Base-by-base conservation (phyloP, 2,888 invertebrate species). In the Tuta absoluta region DNA sequence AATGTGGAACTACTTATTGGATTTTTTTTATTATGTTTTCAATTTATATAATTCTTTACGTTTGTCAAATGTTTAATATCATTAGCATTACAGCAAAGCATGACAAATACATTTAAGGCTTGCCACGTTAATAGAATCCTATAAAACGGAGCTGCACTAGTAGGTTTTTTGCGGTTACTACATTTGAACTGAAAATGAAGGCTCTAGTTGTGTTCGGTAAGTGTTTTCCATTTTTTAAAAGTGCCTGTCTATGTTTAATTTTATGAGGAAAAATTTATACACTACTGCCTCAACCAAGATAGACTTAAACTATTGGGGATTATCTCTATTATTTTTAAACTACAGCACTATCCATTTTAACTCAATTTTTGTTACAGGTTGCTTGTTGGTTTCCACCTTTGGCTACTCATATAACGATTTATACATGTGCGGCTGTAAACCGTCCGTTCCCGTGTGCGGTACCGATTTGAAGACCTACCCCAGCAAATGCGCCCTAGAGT, bases 391-490 rank as follows among this genome's bases (percentile, higher is more conserved):
- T 17, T 1, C 11, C 23, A 21, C 37, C 10, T 58, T 21, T 1
- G 19, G 2, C 19, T 0, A 21, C 4, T 37, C 10, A 12, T n/a
- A n/a, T 2, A 10, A 17, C 14, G 17, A 1, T 12, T 19, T 10
- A 0, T 4, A 1, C 8, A 19, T 56, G 0, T 69, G 71, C 58
- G 64, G 56, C 0, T 71, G 70, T 51, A 10, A 23, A 0, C 67
- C 69, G 0, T 64, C 10, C 0, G n/a, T 17, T 0, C 62, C 65
- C 0, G 63, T 76, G 0, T 76, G 76, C 59, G 74, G 69, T 0
- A 72, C 68, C 56, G 69, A 75, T 66, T 57, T 10, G 8, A 51
- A 65, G 11, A 72, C 73, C 0, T 75, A 76, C 62, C 0, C 0
- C 3, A 66, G 65, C 45, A 59, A 23, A 28, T 76, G 75, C 48